Evolutionary conservation across 2,113 vertebrate species (phyloP).

Genomic region (Kobus ellipsiprymnus): DNA sequence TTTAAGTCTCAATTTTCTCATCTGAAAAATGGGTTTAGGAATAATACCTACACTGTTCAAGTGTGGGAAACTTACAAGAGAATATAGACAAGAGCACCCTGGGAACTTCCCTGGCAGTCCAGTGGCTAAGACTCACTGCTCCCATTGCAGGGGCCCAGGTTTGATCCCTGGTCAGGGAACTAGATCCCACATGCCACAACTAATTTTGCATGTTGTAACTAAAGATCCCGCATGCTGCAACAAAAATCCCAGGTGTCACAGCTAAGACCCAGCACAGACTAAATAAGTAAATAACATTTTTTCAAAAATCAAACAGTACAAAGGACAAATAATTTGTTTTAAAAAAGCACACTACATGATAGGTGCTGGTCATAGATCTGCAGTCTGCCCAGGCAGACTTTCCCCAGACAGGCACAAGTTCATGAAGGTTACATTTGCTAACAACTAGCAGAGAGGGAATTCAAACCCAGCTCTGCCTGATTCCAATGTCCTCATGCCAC

Average conservation of each 20-base stretch:
- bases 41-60: neutral
- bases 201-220: neutral
- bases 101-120: neutral
- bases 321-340: neutral
- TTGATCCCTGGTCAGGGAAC: neutral
- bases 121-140: neutral
- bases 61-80: neutral
- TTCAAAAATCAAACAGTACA: neutral
- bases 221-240: neutral
- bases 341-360: neutral
- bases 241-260: neutral
- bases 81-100: neutral
- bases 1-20: neutral
- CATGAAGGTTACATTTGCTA: neutral
- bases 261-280: neutral
- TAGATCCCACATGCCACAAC: neutral
- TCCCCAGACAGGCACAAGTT: neutral
- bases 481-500: rapidly evolving
- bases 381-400: neutral
- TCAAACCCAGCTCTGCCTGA: neutral
- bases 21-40: neutral
- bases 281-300: neutral
- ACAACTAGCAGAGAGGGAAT: neutral
- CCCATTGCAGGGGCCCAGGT: neutral
- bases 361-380: neutral